Conservation (phyloP, 2,113 vertebrate species). For the Dryoscopus gambensis region DNA sequence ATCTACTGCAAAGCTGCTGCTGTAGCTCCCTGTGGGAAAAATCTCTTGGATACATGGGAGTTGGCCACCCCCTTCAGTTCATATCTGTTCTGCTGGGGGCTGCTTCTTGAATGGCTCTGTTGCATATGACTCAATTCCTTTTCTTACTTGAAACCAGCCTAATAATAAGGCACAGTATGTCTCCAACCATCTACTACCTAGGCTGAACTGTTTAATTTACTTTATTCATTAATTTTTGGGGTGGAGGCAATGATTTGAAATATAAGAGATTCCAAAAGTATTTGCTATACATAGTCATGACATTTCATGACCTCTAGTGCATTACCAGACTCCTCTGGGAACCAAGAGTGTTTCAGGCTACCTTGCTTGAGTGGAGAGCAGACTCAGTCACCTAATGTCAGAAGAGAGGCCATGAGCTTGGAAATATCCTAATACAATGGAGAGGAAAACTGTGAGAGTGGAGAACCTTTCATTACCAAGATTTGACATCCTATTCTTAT, state of each 20-base stretch:
- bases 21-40: not conserved
- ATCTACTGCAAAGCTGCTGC: not conserved
- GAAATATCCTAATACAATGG: not conserved
- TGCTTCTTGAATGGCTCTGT: not conserved
- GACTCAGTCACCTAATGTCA: not conserved
- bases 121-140: not conserved
- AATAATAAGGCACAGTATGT: rapidly evolving
- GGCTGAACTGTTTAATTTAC: not conserved
- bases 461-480: not conserved
- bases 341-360: not conserved
- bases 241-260: not conserved
- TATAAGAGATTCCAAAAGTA: not conserved
- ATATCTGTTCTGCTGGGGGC: not conserved
- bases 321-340: not conserved
- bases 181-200: not conserved
- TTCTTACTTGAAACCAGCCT: not conserved
- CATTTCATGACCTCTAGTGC: not conserved
- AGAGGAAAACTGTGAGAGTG: not conserved
- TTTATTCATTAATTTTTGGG: not conserved
- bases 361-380: not conserved
- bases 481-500: not conserved
- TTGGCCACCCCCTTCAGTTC: not conserved
- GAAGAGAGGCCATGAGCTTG: not conserved
- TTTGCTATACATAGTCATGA: not conserved
- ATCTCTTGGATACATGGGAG: not conserved